phyloP scores from a whole-genome alignment of 2,797 vertebrate species.

The Urocyon cinereoargenteus region DNA sequence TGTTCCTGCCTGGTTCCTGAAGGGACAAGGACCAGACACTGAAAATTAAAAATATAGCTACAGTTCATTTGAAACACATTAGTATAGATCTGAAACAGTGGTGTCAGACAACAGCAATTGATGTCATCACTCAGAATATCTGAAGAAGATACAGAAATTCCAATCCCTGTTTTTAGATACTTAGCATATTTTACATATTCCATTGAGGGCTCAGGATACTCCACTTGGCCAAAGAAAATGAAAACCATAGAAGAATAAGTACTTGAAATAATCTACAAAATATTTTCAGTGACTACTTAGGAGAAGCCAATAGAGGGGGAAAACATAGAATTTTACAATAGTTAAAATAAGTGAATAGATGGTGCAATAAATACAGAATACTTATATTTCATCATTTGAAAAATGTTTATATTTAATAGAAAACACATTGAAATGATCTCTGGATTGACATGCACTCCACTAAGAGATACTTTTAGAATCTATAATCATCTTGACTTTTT shows the following conservation, averaged over 20 bases:
- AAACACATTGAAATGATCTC: neutral
- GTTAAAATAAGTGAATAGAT: neutral
- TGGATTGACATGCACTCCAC: neutral
- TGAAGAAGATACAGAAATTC: neutral
- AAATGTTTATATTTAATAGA: neutral
- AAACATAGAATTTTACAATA: neutral
- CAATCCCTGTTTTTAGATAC: neutral
- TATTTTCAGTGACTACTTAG: neutral
- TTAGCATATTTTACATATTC: neutral
- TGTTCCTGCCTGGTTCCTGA: neutral
- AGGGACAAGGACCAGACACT: neutral
- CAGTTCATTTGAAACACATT: neutral
- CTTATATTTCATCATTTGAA: neutral
- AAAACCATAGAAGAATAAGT: neutral
- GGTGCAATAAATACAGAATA: neutral
- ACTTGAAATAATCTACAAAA: neutral
- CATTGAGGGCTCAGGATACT: neutral
- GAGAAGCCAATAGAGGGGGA: neutral
- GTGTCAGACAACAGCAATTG: neutral
- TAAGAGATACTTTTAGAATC: conserved; percentile 9
- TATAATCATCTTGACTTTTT: conserved; percentile 40
- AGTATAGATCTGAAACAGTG: neutral
- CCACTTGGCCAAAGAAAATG: neutral
- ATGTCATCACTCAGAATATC: neutral
- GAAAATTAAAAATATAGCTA: neutral